These are phyloP conservation scores for Peromyscus leucopus DNA, from an alignment of 2,113 vertebrate genomes.

Conservation along the genomic window DNA sequence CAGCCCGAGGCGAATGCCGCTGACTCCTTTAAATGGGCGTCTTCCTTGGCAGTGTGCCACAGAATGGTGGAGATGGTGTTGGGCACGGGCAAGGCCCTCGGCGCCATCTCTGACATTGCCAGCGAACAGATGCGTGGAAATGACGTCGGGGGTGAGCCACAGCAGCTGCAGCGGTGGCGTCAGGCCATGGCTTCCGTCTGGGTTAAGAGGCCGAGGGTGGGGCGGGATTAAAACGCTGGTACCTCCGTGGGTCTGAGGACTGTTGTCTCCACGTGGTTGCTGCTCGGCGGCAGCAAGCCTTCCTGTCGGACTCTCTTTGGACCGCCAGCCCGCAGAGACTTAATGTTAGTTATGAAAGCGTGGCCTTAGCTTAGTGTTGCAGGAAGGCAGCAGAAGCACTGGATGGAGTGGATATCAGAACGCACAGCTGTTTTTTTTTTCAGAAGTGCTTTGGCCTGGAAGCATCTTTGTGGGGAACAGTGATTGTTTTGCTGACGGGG, in stretches of 20 bases:
- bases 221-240: neutral
- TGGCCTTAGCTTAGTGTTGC: too few species aligned
- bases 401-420: too few species aligned
- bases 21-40: neutral
- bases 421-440: too few species aligned
- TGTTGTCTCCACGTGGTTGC: too few species aligned
- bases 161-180: neutral
- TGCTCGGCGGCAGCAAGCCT: neutral
- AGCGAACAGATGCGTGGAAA: neutral
- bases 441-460: too few species aligned
- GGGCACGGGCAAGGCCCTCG: too few species aligned
- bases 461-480: too few species aligned
- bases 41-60: accelerated
- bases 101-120: accelerated
- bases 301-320: too few species aligned
- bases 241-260: neutral
- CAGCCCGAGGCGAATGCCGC: neutral
- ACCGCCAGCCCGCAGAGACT: too few species aligned
- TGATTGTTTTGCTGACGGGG: too few species aligned
- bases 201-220: neutral
- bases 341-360: too few species aligned
- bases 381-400: too few species aligned
- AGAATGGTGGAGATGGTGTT: neutral
- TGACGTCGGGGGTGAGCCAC: neutral
- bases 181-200: neutral